Percentiles rank a stretch among this genome's conserved stretches.
Conservation (phyloP, 2,888 invertebrate genomes). For the Heteromurus nitidus region DNA sequence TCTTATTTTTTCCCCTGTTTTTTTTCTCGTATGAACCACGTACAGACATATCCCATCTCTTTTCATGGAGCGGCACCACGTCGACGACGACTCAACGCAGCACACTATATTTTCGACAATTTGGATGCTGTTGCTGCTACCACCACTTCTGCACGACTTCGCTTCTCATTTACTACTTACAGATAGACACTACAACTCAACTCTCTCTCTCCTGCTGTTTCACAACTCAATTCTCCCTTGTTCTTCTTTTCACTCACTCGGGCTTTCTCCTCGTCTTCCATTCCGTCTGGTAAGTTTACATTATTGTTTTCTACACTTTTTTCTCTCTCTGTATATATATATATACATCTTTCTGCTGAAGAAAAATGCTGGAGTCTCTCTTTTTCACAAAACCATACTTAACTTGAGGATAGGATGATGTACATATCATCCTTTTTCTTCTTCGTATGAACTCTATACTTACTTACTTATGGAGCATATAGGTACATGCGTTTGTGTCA, state of each 20-base stretch:
- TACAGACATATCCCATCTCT: too few species aligned
- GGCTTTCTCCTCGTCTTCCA: too few species aligned
- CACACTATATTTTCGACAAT: background rate
- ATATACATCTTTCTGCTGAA: background rate
- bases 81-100: too few species aligned
- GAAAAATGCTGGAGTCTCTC: too few species aligned
- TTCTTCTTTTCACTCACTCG: background rate
- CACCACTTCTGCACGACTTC: constrained; percentile 59
- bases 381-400: background rate
- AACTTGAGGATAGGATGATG: background rate
- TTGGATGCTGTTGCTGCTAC: background rate
- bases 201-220: constrained; percentile 43
- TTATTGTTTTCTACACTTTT: background rate
- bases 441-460: background rate
- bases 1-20: constrained; percentile 1
- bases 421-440: too few species aligned
- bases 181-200: constrained; percentile 26
- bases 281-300: background rate
- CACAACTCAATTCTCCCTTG: constrained; percentile 49
- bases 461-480: background rate
- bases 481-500: background rate
- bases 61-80: too few species aligned
- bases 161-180: constrained; percentile 18
- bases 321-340: background rate
- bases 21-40: too few species aligned